phyloP scores from a whole-genome alignment of 2,888 invertebrate genomes.

The Trissolcus brochymenae region DNA sequence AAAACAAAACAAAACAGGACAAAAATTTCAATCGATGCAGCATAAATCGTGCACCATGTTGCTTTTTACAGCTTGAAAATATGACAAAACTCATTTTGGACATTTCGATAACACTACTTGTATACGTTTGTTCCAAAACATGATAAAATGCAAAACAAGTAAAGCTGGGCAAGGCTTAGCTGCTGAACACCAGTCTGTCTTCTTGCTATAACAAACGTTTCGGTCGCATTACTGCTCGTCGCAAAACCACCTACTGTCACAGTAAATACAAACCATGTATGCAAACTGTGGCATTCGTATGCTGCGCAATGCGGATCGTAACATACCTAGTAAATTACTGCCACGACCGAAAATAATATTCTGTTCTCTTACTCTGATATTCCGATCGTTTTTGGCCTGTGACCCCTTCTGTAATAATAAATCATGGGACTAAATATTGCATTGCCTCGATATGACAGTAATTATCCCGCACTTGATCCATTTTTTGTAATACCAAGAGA shows the following conservation, averaged over 20 bases:
- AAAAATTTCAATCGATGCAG: background rate
- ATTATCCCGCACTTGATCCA: conserved; percentile 27
- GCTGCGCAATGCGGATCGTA: conserved; percentile 50
- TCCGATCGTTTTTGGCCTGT: conserved; percentile 44
- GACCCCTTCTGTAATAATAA: conserved; percentile 27
- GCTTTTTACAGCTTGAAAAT: background rate
- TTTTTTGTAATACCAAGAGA: background rate
- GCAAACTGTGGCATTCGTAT: conserved; percentile 58
- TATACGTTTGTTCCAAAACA: conserved; percentile 8
- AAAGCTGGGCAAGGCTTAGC: conserved; percentile 23
- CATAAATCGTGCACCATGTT: background rate
- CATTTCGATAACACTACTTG: background rate
- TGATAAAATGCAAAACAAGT: conserved; percentile 60
- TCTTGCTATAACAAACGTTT: conserved; percentile 64
- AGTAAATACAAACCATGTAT: conserved; percentile 66
- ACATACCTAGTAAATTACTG: conserved; percentile 63
- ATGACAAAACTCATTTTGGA: background rate
- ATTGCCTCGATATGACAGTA: conserved; percentile 14
- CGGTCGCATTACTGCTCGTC: conserved; percentile 68
- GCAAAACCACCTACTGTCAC: conserved; percentile 68
- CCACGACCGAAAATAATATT: conserved; percentile 62
- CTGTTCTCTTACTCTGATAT: conserved; percentile 60
- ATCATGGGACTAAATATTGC: conserved; percentile 24
- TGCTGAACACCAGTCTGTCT: conserved; percentile 59
- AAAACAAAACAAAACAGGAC: too few relatives aligned